Evolutionary conservation across 2,888 invertebrate genomes (phyloP), one percentile per base, ranked within the genome.

Genomic region (Ennomos quercinarius): DNA sequence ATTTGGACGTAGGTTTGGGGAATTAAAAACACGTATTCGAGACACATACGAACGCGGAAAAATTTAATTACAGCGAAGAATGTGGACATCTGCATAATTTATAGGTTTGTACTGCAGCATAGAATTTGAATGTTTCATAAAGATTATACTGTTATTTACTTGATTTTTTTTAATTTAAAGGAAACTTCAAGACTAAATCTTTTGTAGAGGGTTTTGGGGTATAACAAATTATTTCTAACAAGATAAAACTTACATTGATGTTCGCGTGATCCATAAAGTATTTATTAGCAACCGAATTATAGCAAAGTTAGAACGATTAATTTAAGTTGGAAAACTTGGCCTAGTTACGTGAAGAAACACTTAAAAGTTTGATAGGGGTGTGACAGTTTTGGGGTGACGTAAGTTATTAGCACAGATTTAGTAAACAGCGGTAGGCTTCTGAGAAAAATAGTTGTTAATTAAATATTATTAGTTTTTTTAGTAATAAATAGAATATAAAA

Each of bases 251-350:
- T 40, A 48, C 42, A 45, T 59, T 35, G 13, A 44, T 54, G 48
- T 48, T 58, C 48, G 34, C 51, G 34, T 49, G 53, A 53, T 47
- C 50, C 55, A 57, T 63, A 55, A 53, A 55, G 47, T 56, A 65
- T 65, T 63, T 50, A 60, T 38, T 59, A 60, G 55, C 37, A 39
- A 43, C 57, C 38, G 49, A 51, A 50, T 34, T 12, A 45, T 36
- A 48, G 37, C n/a, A 10, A 52, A 58, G 46, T 55, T 60, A 17
- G 37, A 40, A 44, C 56, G 40, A 58, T 61, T 64, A 64, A 64
- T 61, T 58, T 49, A 61, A 61, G 61, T 64, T 61, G 37, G 51
- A 56, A 58, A 58, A 61, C 61, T 61, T 64, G 61, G 53, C 64
- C 58, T 53, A 52, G 49, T 61, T 61, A 35, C 40, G 44, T 47